Conservation (phyloP, 2,113 vertebrate genomes). For the Anarrhichthys ocellatus region DNA sequence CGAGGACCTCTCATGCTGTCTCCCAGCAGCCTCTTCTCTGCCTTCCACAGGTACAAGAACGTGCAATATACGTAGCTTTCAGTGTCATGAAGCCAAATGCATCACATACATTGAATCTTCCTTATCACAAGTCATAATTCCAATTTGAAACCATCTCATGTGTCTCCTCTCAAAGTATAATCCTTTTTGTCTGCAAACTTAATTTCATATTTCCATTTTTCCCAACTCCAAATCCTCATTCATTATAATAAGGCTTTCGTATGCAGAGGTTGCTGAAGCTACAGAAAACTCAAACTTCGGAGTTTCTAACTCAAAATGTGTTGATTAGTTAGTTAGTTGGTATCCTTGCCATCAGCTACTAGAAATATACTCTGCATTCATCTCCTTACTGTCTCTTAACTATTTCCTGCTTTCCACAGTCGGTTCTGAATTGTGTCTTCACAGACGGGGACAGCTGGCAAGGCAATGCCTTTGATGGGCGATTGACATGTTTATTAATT, state of each 20-base stretch:
- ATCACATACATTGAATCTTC: conserved; percentile 1
- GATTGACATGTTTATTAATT: conserved; percentile 12
- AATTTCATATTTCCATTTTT: conserved; percentile 7
- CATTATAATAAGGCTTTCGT: conserved; percentile 16
- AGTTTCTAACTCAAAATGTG: conserved; percentile 5
- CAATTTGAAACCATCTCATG: background rate
- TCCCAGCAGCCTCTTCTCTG: conserved; percentile 98
- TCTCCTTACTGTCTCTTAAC: background rate
- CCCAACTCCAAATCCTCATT: background rate
- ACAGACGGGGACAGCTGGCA: background rate
- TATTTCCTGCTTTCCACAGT: background rate
- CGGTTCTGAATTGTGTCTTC: background rate
- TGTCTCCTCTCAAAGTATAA: conserved; percentile 16
- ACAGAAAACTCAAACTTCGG: conserved; percentile 16
- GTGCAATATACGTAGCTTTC: background rate
- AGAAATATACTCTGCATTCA: background rate
- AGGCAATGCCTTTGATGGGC: background rate
- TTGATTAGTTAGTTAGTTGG: background rate
- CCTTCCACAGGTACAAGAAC: conserved; percentile 92
- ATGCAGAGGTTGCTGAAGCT: background rate
- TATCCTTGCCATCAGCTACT: background rate
- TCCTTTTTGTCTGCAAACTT: conserved; percentile 24
- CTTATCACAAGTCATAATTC: background rate
- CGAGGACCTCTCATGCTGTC: conserved; percentile 96
- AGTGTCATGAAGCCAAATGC: background rate